These are phyloP conservation scores for Campoletis sonorensis DNA, from an alignment of 1,140 invertebrate species.

Conservation along the genomic window DNA sequence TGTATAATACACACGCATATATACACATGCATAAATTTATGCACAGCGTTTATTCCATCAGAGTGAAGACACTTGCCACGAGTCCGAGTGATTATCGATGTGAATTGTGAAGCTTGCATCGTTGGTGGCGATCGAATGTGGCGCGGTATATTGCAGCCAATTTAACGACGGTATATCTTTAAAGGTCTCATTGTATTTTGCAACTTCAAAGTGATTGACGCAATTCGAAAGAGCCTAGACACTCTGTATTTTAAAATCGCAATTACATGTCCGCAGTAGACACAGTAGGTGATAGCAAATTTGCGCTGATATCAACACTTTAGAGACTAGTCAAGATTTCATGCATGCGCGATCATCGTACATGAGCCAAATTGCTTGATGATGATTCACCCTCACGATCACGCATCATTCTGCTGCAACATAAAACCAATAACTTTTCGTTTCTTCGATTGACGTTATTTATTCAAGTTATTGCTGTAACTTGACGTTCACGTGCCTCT, in stretches of 20 bases:
- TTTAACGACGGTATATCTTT: slow-evolving; percentile 19
- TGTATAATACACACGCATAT: not conserved
- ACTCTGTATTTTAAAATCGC: not conserved
- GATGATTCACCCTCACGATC: not conserved
- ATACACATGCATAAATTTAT: slow-evolving; percentile 32
- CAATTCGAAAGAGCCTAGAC: slow-evolving; percentile 35
- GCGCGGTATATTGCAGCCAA: not conserved
- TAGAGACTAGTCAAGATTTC: not conserved
- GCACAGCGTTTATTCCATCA: slow-evolving; percentile 26
- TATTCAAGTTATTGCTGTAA: no score
- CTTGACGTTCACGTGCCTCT: not conserved
- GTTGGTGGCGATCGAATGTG: slow-evolving; percentile 31
- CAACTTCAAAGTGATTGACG: slow-evolving; percentile 46
- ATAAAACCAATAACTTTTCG: not conserved
- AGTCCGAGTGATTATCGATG: slow-evolving; percentile 43
- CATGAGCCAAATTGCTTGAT: not conserved
- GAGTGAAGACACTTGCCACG: slow-evolving; percentile 21
- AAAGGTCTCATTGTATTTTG: slow-evolving; percentile 51
- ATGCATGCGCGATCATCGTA: not conserved
- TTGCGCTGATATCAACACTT: not conserved
- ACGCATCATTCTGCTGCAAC: not conserved
- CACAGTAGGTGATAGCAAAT: not conserved
- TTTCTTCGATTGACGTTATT: not conserved
- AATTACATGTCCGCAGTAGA: not conserved
- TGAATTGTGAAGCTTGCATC: slow-evolving; percentile 23